Conservation (phyloP, 2,797 vertebrate species). For the Glyptemys insculpta region DNA sequence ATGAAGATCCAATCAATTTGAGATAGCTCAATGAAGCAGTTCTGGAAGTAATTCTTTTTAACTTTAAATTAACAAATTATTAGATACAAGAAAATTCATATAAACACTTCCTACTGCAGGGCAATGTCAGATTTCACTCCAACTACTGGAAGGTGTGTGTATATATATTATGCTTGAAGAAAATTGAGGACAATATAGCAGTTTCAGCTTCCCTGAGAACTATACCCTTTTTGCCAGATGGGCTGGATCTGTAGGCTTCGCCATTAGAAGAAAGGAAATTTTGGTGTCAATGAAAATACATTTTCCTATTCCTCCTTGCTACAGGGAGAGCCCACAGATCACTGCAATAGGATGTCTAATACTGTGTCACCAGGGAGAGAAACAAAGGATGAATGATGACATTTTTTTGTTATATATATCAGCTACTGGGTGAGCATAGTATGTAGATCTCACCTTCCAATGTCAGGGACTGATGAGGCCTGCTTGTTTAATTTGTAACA, state of each 20-base stretch:
- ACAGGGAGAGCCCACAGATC: neutral
- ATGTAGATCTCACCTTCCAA: neutral
- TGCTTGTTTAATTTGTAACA: neutral
- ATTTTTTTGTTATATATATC: neutral
- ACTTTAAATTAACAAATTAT: neutral
- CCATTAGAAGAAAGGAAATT: neutral
- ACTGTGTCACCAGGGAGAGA: neutral
- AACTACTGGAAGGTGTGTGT: neutral
- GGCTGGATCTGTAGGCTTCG: neutral
- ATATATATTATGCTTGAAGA: too few relatives aligned
- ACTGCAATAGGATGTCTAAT: neutral
- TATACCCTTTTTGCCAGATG: neutral
- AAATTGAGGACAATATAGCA: neutral
- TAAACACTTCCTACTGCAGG: neutral
- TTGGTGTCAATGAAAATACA: neutral
- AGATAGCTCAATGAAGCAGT: neutral
- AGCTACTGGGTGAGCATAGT: neutral
- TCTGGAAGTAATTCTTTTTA: neutral
- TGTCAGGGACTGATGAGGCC: neutral
- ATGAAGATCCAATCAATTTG: neutral
- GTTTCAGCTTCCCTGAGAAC: neutral
- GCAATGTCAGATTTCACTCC: neutral
- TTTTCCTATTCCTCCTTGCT: neutral
- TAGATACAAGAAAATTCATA: neutral
- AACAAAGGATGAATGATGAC: neutral